Evolutionary conservation across 1,140 invertebrate species (phyloP).

Genomic region (Zaprionus davidi): DNA sequence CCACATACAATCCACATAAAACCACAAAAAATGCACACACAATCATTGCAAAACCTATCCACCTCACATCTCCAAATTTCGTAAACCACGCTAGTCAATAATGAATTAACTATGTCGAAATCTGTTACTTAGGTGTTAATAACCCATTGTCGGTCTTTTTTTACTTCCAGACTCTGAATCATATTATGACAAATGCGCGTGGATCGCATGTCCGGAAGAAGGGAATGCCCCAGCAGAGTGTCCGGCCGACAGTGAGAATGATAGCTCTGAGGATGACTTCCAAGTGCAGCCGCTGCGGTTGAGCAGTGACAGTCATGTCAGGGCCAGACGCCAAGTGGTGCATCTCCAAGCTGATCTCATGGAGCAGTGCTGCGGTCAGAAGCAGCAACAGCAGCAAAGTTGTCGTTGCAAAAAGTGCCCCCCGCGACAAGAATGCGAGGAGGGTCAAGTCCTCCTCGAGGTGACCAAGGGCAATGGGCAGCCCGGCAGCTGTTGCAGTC

Average conservation of each 20-base stretch:
- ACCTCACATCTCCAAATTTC: neutral
- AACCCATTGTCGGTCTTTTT: slow-evolving; percentile 7
- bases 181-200: slow-evolving; percentile 22
- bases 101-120: slow-evolving; percentile 33
- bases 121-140: slow-evolving; percentile 35
- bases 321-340: slow-evolving; percentile 1
- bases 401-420: slow-evolving; percentile 56
- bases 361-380: slow-evolving; percentile 28
- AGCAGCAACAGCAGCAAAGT: neutral
- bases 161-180: slow-evolving; percentile 37
- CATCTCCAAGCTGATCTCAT: neutral
- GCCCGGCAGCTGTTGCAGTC: slow-evolving; percentile 67
- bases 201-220: slow-evolving; percentile 8
- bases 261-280: neutral
- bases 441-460: slow-evolving; percentile 44
- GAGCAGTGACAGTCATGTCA: neutral
- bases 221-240: slow-evolving; percentile 9
- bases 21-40: neutral
- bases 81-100: slow-evolving; percentile 4
- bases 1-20: neutral
- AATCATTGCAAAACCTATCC: neutral
- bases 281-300: neutral
- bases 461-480: slow-evolving; percentile 29
- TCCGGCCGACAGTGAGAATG: slow-evolving; percentile 19
- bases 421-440: slow-evolving; percentile 24